Evolutionary conservation across 2,797 vertebrate genomes (phyloP), one percentile per base, ranked within the genome.

Genomic region (Ciconia nigra): DNA sequence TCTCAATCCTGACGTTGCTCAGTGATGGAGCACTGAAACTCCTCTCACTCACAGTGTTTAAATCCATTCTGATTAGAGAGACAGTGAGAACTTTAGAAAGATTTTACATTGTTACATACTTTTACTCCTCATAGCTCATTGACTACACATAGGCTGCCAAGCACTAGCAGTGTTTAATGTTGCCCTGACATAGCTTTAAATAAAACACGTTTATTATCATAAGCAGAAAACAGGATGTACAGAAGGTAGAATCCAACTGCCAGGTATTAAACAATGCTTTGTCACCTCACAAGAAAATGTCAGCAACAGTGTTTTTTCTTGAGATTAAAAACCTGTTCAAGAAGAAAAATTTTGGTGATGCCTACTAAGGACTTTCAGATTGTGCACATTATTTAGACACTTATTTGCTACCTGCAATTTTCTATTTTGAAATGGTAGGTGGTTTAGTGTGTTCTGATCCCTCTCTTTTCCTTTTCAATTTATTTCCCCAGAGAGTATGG

Each of bases 401-500:
- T 65, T 62, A 24, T 49, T 82, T 84, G 67, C 22, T 80, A 59
- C n/a, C 26, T 91, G 52, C 44, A 91, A 29, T 83, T 85, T 61
- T 42, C 47, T 91, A 10, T 52, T 83, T 91, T 73, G 59, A 91
- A 93, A 85, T 83, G 13, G 55, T 89, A 77, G 81, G 52, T 87
- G 39, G 20, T 71, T 93, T 87, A 51, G 22, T 33, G 71, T 85
- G 47, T 74, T 94, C 71, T 84, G 42, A 90, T 89, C 47, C 26
- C 35, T 87, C 47, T 28, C 13, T 74, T 76, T 86, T 96, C 26
- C 46, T 90, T 90, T 94, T 73, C 93, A 93, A 80, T 96, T 95
- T 94, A 86, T 94, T 96, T 95, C 81, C 47, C 74, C 37, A 35
- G 78, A 93, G 83, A 83, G 20, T 41, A 73, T 39, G 22, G 47